Base-by-base conservation (phyloP, 1,140 invertebrate genomes). In the Dinoponera quadriceps region DNA sequence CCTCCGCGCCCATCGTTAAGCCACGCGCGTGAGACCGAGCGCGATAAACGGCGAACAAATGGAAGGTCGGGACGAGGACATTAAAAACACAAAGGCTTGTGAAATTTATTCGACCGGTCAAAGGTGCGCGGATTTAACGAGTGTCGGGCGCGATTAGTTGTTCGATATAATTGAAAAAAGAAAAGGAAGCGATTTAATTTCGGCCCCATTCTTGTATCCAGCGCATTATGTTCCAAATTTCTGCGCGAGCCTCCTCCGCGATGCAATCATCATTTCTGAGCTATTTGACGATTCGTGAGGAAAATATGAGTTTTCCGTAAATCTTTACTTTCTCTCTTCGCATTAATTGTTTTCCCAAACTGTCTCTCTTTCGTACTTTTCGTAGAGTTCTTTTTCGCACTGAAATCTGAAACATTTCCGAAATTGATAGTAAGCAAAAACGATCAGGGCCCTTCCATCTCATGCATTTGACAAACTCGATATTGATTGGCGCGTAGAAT, bases 31-130 rank as follows among this genome's bases (percentile, higher is more conserved):
- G 81, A 72, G 73, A 71, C 51, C 48, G 84, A 33, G 81, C 33
- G 72, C 73, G 72, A 86, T 82, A 73, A 86, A 86, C 72, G 71
- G 66, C 20, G 49, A 77, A 13, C 3, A 51, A 66, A 73, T 59
- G 69, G 73, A 80, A 80, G 22, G 59, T 51, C 48, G 62, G 38
- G 57, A 69, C 29, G 49, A 59, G 55, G 73, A 65, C 66, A 78
- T 86, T 77, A 74, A 84, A 82, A 88, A 83, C 49, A 86, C 59
- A 81, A 74, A 69, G 60, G 73, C 48, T 13, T 84, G 74, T 80
- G 84, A 87, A 84, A 87, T 87, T 87, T 74, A 71, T 71, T 78
- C 80, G 72, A 44, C 54, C 72, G 85, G 75, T 86, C 80, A 83
- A 87, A 87, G 81, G 75, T 69, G 33, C 51, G 33, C 7, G 33